These are phyloP conservation scores for Gavialis gangeticus DNA, from an alignment of 2,113 vertebrate species.

Conservation along the genomic window DNA sequence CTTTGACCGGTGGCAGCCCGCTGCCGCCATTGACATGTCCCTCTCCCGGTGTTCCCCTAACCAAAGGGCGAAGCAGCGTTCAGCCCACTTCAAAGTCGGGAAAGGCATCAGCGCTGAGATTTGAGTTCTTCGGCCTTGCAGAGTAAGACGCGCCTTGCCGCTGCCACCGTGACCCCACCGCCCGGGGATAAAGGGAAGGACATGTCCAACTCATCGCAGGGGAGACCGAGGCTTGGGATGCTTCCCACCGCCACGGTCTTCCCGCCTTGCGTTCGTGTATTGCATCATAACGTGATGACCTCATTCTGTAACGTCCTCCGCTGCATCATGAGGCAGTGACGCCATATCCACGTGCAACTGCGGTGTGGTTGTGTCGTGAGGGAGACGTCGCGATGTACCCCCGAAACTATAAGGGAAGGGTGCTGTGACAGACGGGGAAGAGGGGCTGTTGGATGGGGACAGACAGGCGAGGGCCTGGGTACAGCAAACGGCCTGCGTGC, in stretches of 20 bases:
- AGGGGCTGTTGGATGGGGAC: neutral
- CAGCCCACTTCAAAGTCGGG: neutral
- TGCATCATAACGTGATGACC: neutral
- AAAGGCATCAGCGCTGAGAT: rapidly evolving
- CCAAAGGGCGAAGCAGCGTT: no score
- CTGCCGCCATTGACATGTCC: neutral
- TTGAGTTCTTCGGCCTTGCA: no score
- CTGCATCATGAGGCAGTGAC: neutral
- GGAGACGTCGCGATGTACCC: neutral
- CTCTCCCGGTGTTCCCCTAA: rapidly evolving
- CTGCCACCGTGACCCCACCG: no score
- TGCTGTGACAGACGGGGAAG: neutral
- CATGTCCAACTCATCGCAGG: rapidly evolving
- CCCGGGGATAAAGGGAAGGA: neutral
- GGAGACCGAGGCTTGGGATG: rapidly evolving
- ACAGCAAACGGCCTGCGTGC: neutral
- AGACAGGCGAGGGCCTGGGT: neutral
- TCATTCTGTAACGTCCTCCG: neutral
- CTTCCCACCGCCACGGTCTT: no score
- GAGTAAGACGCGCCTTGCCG: no score
- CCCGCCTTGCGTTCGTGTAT: no score
- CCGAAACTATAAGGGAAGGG: neutral
- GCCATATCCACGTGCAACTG: no score
- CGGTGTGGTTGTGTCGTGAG: no score
- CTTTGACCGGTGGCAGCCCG: neutral